Base-by-base conservation (phyloP, 1,140 invertebrate species). In the Doryteuthis pealeii region DNA sequence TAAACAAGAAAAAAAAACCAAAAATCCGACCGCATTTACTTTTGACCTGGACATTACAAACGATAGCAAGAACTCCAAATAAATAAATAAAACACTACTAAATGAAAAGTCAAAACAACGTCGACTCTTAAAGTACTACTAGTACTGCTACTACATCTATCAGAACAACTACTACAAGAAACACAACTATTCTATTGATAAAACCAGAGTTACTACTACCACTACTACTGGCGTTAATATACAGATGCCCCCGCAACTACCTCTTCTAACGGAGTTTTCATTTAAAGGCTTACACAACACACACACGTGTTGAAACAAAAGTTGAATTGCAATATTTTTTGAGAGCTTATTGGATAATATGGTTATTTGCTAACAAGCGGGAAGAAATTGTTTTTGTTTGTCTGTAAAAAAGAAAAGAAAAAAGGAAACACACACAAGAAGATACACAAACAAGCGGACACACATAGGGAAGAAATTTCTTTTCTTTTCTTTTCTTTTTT, bases 41-140 rank as follows among this genome's bases (percentile, higher is more conserved):
- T 6, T 70, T 75, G 74, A 74, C 54, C 28, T 78, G 73, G 62
- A 73, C 77, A 1, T 35, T 75, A 33, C 70, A 70, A n/a, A 73
- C 70, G 31, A 35, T 31, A 3, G 32, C 67, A 67, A 65, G n/a
- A n/a, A 74, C 4, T 71, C 72, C n/a, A 67, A 45, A 6, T 14
- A 68, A 31, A 45, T 33, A 15, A 31, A 45, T 6, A n/a, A 22
- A 40, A 35, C 10, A 12, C 69, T 54, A 14, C 31, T 8, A 22
- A 31, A 28, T 35, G 18, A 58, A 31, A 22, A 26, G 30, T 65
- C 26, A 15, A 31, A 15, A 10, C 62, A 18, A 22, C 40, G 66
- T 15, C 71, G 49, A 28, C 6, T 35, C 12, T 40, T 45, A 28
- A 40, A 45, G 35, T 31, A 71, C 33, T 40, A 71, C 49, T 26